Evolutionary conservation across 1,140 invertebrate species (phyloP), one percentile per base, ranked within the genome.

Genomic region (Drosophila miranda): DNA sequence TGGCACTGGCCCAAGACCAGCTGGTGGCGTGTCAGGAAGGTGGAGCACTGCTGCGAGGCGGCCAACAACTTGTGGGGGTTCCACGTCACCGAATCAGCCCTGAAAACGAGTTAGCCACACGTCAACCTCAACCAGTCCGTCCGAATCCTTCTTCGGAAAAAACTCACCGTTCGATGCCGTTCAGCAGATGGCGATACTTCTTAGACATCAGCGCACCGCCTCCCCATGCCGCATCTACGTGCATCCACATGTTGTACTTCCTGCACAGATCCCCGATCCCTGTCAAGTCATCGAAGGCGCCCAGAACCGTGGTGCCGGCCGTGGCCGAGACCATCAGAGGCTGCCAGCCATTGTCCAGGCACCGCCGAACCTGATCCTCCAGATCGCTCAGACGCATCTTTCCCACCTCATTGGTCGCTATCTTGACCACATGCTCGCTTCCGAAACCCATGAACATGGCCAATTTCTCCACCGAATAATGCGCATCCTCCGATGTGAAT

Each of bases 11-110:
- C 91, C 44, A 95, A 90, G 43, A 95, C 89, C n/a, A 93, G 92
- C 86, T 95, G 92, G 75, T 96, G 95, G 45, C 93, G 93, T 7
- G 96, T 93, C 13, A 99, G 91, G 73, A 98, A 95, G 0, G 98
- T 98, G 6, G 98, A 99, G 92, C 99, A 99, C 90, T 99, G 99
- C n/a, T 99, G 94, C 9, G 98, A 93, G 2, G 97, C 96, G 1
- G 98, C 97, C 96, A 99, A 98, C 89, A 99, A 93, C 92, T 99
- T 99, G 91, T 99, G 99, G 0, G 99, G 99, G 92, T 99, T 99
- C 99, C 99, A 99, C n/a, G 98, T 99, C 19, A 99, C 96, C 1
- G 98, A 99, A 89, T 99, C 94, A 55, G 98, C 98, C 78, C 98
- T 98, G 92, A 6, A 93, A 92, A 44, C 0, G n/a, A 28, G 0